Evolutionary conservation across 2,113 vertebrate genomes (phyloP).

Genomic region (Dicentrarchus labrax): DNA sequence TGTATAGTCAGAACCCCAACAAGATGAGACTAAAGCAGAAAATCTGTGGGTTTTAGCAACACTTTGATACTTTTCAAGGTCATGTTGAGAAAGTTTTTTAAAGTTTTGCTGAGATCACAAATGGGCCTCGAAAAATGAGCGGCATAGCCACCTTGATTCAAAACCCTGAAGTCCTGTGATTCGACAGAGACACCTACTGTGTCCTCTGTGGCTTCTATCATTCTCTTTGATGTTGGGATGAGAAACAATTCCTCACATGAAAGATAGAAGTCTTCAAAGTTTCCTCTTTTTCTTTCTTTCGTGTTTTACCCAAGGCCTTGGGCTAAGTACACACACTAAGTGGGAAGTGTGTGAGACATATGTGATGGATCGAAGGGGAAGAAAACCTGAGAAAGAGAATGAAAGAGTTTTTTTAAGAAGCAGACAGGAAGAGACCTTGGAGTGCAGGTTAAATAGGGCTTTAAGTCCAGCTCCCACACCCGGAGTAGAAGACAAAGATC

Average conservation of each 20-base stretch:
- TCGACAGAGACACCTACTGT: slow-evolving; percentile 51
- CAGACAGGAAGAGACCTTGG: slow-evolving; percentile 48
- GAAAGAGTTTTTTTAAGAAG: slow-evolving; percentile 29
- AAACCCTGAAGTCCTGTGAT: slow-evolving; percentile 61
- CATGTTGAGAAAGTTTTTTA: slow-evolving; percentile 52
- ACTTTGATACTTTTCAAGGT: slow-evolving; percentile 64
- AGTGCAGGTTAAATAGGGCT: slow-evolving; percentile 67
- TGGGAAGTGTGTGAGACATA: slow-evolving; percentile 24
- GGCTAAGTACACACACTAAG: slow-evolving; percentile 55
- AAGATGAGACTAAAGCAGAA: slow-evolving; percentile 50
- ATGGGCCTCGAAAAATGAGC: slow-evolving; percentile 38
- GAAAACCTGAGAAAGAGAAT: slow-evolving; percentile 28
- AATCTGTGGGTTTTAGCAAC: slow-evolving; percentile 41
- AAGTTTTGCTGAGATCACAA: slow-evolving; percentile 55
- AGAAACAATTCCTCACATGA: slow-evolving; percentile 83
- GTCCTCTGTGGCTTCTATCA: slow-evolving; percentile 64
- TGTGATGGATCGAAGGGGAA: slow-evolving; percentile 53
- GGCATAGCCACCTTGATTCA: slow-evolving; percentile 51
- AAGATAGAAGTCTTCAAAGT: slow-evolving; percentile 82
- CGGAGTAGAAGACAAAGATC: slow-evolving; percentile 52
- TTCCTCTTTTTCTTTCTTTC: slow-evolving; percentile 42
- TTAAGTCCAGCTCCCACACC: slow-evolving; percentile 45
- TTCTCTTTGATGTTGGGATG: slow-evolving; percentile 80
- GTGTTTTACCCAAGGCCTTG: slow-evolving; percentile 62
- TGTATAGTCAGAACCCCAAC: slow-evolving; percentile 48